Percentiles rank a stretch among this genome's conserved stretches.
Evolutionary conservation across 1,140 invertebrate genomes (phyloP).

Genomic region (fruit fly (Drosophila melanogaster)): Release_6_plus_ISO1_MT NT_033779.5:2719501-2720000

Average conservation of each 20-base stretch:
- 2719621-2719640: conserved; percentile 70
- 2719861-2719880: conserved; percentile 27
- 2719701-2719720: conserved; percentile 24
- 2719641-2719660: conserved; percentile 52
- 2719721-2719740: conserved; percentile 13
- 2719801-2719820: conserved; percentile 76
- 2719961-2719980: conserved; percentile 70
- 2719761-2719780: not conserved
- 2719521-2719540: not conserved
- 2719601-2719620: conserved; percentile 40
- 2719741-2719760: not conserved
- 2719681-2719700: conserved; percentile 54
- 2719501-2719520: not conserved
- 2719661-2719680: conserved; percentile 64
- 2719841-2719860: conserved; percentile 40
- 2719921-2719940: conserved; percentile 79
- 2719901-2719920: conserved; percentile 83
- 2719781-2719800: conserved; percentile 13
- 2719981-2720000: conserved; percentile 79
- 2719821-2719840: conserved; percentile 57
- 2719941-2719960: conserved; percentile 37
- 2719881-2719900: conserved; percentile 77
- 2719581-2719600: conserved; percentile 47
- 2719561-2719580: conserved; percentile 73
- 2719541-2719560: conserved; percentile 33